Evolutionary conservation across 2,888 invertebrate species (phyloP), one percentile per base, ranked within the genome.

Genomic region (Halictus ligatus): DNA sequence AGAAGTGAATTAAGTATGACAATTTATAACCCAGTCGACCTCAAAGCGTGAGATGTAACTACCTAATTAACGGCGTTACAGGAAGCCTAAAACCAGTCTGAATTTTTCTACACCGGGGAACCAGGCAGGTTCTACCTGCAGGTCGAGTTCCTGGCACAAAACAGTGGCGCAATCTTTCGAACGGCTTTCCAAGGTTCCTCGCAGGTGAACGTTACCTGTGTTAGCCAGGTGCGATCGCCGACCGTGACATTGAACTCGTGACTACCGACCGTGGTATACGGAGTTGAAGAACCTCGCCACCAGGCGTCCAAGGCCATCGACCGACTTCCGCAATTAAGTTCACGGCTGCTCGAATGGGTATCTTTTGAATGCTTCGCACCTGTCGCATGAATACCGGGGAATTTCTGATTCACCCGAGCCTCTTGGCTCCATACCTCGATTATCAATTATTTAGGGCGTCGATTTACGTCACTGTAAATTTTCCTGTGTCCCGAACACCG

Each of bases 131-230:
- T 58, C 8, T 18, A 18, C 50, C 58, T 6, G 2, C 1, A n/a
- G 10, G 58, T 64, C 2, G 29, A 43, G 18, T n/a, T 13, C 7
- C 40, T n/a, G 35, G 13, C n/a, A 40, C 8, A 72, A 75, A 71
- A 12, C 80, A 40, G 89, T 87, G 82, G 88, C 85, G 89, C 89
- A 13, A 89, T 89, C 89, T 89, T 72, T 50, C 48, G 85, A 75
- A 82, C 43, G 60, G 40, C 21, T 43, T 7, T 0, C 21, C 67
- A 89, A 89, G 69, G n/a, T 79, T 79, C 54, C 83, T 29, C 6
- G 35, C 75, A 81, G 46, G 50, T 72, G 58, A 80, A 67, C 48
- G 12, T 83, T 80, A 64, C 72, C 69, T 25, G 58, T 58, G 15
- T 13, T 58, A 75, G 50, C 75, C 76, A 46, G 79, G 76, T 81